Evolutionary conservation across 92 coral and sea anemone species (phyloP).

Genomic region (Desmophyllum pertusum): DNA sequence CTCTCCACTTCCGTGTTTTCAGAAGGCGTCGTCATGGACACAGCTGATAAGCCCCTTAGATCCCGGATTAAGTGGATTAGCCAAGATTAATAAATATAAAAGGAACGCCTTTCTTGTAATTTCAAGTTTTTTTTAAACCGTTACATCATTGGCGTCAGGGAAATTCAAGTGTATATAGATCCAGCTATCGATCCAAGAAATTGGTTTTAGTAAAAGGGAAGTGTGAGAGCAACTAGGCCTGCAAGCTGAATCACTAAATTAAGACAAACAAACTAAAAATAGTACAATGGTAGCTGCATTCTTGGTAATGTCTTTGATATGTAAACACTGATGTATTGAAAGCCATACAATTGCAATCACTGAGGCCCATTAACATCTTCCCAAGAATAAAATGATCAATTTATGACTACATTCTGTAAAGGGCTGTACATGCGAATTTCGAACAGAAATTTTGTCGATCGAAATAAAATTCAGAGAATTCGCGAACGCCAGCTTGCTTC

Average conservation of each 20-base stretch:
- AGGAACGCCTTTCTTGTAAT: neutral
- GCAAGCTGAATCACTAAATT: neutral
- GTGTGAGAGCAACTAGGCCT: too few species aligned
- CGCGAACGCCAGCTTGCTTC: neutral
- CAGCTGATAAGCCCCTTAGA: neutral
- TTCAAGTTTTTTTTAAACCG: neutral
- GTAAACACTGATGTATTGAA: constrained; percentile 6
- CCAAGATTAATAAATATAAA: neutral
- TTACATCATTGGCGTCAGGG: neutral
- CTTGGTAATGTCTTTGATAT: neutral
- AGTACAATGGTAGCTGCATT: neutral
- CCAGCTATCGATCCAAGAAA: neutral
- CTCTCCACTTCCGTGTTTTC: constrained; percentile 8
- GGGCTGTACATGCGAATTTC: neutral
- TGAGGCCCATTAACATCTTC: neutral
- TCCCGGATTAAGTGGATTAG: constrained; percentile 9
- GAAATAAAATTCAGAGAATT: neutral
- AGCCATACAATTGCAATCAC: neutral
- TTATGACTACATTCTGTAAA: neutral
- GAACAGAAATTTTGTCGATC: neutral
- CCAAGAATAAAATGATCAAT: neutral
- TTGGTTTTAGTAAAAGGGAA: neutral
- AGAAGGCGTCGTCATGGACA: neutral
- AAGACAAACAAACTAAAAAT: neutral
- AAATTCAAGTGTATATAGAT: neutral